Evolutionary conservation across 1,140 invertebrate genomes (phyloP), one percentile per base, ranked within the genome.

Genomic region (Drosophila saltans): DNA sequence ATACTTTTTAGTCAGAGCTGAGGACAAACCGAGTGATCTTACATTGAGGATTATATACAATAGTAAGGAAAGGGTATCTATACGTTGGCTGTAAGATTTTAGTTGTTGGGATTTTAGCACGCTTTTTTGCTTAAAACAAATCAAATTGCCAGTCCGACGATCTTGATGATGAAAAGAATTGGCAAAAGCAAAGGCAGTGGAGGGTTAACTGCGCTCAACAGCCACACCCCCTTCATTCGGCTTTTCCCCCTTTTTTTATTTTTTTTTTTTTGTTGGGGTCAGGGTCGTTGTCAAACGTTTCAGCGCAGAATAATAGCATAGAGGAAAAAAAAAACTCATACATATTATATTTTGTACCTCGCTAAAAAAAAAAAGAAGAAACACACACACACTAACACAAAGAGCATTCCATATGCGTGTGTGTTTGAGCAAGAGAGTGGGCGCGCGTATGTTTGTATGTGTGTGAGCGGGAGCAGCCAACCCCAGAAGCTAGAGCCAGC

Each of bases 301-400:
- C 45, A 85, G 78, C 82, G 76, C 69, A 86, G 86, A 86, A 85
- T 85, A 85, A 85, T 88, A 72, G 83, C 75, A 77, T 9, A 58
- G 21, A 21, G 10, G 36, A 28, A 24, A 36, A 52, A 65, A 66
- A 69, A 77, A 78, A 71, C 74, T 71, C 75, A 78, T 78, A 77
- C 75, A 78, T 78, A 77, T 77, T 77, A 77, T 77, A 77, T 77
- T 64, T 77, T 77, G 73, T 77, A 77, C 74, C 74, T 77, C 57
- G 57, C 40, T 59, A 56, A 9, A 48, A 65, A 41, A 48, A 66
- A 66, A 58, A 60, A 63, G 59, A 63, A 76, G 56, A 68, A 65
- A 71, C n/a, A 57, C 43, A 30, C 33, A 36, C 33, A 36, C 33
- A 36, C 28, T 30, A 30, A 36, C 6, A 11, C 39, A 40, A 52